Conservation (phyloP, 2,888 invertebrate species). For the Plebejus argus region DNA sequence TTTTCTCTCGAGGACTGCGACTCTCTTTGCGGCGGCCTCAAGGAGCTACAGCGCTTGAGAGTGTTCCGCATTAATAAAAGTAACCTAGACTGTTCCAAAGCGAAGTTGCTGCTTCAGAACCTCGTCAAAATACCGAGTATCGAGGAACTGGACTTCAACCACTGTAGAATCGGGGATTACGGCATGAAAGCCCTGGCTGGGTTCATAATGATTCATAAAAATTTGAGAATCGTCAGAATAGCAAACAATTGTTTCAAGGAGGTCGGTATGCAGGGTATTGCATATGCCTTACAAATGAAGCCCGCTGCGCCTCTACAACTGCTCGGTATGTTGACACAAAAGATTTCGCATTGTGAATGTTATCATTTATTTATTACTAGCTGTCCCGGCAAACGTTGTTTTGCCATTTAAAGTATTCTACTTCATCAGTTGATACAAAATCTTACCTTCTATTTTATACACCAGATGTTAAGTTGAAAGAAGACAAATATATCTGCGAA, state of each 20-base stretch:
- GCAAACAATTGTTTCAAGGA: constrained; percentile 80
- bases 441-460: no score
- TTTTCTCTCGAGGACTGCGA: constrained; percentile 81
- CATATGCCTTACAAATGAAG: constrained; percentile 76
- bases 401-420: no score
- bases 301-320: constrained; percentile 72
- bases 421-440: no score
- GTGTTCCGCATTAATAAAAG: constrained; percentile 82
- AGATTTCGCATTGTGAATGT: constrained; percentile 20
- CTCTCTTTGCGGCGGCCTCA: constrained; percentile 77
- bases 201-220: constrained; percentile 70
- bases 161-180: constrained; percentile 82
- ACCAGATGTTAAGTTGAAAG: no score
- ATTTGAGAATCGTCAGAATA: constrained; percentile 73
- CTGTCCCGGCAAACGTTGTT: no score
- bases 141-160: constrained; percentile 83
- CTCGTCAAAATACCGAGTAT: constrained; percentile 74
- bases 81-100: constrained; percentile 80
- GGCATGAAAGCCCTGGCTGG: constrained; percentile 84
- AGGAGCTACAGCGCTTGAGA: constrained; percentile 68
- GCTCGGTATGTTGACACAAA: constrained; percentile 50
- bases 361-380: constrained; percentile 13
- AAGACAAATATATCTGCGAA: no score
- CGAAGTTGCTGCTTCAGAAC: constrained; percentile 80
- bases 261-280: constrained; percentile 76